Base-by-base conservation (phyloP, 2,113 vertebrate species). In the Coptodon rendalli region DNA sequence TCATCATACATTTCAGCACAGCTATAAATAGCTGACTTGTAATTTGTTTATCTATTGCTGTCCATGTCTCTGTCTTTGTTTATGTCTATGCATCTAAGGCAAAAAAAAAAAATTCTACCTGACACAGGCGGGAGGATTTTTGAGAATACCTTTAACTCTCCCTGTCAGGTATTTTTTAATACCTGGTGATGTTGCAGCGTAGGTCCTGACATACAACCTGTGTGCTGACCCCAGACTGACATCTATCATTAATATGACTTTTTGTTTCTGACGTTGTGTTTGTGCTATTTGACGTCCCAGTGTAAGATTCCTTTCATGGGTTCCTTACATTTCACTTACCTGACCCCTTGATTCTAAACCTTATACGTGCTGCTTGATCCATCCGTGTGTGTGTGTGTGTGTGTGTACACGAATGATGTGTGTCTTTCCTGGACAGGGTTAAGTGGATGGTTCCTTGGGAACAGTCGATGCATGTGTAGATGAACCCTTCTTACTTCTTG, bases 231-330 rank as follows among this genome's bases (percentile, higher is more conserved):
- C 61, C 83, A 91, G 84, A 84, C 91, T 89, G 87, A 92, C 92
- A 94, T 95, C 87, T 31, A 94, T 94, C 93, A 92, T 93, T 95
- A 71, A 94, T 86, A 87, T 89, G 91, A 95, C 91, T 94, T 93
- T 78, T 91, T 91, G 89, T 93, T 85, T 94, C 88, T 93, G 88
- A 92, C 78, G 84, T 85, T 89, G 90, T 85, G 86, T 88, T 91
- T 84, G 83, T 89, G 87, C 85, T 36, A 38, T 89, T 85, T 86
- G 90, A 90, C 27, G 88, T 87, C 86, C 53, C 9, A 73, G 83
- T 79, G 59, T 94, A 87, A 82, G 56, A 86, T 94, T 92, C 89
- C 92, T 86, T 76, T 68, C 68, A 85, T 29, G 87, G 85, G 59
- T 94, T 94, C 89, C 91, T 92, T 92, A 91, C 92, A 93, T 93